Evolutionary conservation across 2,797 vertebrate species (phyloP).

Genomic region (Pipistrellus kuhlii): DNA sequence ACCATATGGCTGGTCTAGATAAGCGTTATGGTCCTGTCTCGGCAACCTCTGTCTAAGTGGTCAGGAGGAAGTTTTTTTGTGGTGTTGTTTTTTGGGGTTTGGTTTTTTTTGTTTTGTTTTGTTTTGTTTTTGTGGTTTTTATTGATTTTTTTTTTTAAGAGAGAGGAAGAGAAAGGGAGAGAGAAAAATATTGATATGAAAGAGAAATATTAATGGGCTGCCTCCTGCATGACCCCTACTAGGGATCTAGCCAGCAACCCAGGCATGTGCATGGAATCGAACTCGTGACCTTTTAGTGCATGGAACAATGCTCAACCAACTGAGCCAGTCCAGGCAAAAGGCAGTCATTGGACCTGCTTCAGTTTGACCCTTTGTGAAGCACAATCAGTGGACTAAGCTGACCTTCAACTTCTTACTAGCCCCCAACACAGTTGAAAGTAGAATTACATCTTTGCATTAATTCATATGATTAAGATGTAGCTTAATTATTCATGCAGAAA

Average conservation of each 20-base stretch:
- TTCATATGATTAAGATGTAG: background rate
- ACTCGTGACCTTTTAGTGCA: background rate
- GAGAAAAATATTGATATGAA: background rate
- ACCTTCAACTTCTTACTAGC: background rate
- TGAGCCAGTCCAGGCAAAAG: background rate
- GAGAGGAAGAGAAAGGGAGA: background rate
- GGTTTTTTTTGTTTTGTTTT: background rate
- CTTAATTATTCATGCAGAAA: constrained; percentile 1
- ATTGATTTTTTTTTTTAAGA: background rate
- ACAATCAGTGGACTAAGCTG: background rate
- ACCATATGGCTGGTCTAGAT: background rate
- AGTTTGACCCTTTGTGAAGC: background rate
- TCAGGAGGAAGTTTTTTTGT: background rate
- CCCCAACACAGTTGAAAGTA: background rate
- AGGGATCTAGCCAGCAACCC: background rate
- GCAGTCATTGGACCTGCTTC: background rate
- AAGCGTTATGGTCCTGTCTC: background rate
- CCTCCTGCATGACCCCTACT: background rate
- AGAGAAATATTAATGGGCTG: background rate
- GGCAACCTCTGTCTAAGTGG: background rate
- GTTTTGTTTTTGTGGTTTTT: background rate
- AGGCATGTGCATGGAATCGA: background rate
- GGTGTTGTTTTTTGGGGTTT: background rate
- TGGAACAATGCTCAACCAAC: background rate
- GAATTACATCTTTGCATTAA: background rate